Evolutionary conservation across 2,888 invertebrate species (phyloP), one percentile per base, ranked within the genome.

Genomic region (Drosophila monieri): DNA sequence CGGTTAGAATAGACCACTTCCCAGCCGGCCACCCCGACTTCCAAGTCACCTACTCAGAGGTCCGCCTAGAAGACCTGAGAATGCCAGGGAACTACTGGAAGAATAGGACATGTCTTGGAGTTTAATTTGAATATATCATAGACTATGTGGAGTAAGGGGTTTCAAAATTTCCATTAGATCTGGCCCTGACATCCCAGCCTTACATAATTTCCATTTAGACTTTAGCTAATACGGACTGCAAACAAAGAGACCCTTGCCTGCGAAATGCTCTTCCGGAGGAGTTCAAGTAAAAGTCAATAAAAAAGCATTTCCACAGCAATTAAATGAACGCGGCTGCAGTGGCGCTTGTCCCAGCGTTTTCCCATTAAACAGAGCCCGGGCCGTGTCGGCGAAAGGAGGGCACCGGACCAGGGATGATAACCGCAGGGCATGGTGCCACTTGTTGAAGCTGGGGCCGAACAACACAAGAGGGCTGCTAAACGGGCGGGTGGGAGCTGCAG

Each of bases 301-400:
- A 81, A 86, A 87, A 78, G 60, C 87, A 78, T 78, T 86, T 80
- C 85, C 65, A 65, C 66, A 67, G 78, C 87, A 83, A 83, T 83
- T 83, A 83, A 85, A 76, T 78, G 74, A 58, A 68, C 73, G 64
- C 69, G 85, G 61, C 46, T 83, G 86, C 86, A 68, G 56, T 59
- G 73, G 73, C 71, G 46, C 43, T 55, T 41, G 27, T 60, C 25
- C 23, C 62, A 52, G 61, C 80, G 76, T 76, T 81, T 73, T 85
- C 59, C 87, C 62, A 80, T 81, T 85, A 80, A 87, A 85, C 76
- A 74, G 71, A 74, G 67, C 65, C 64, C 87, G 79, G 86, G n/a
- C 80, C 70, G 68, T 83, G 80, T 84, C 80, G 77, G 59, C 48
- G 30, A 64, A 46, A 46, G 41, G 35, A 47, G 69, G 70, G 79